Percentiles rank a stretch among this genome's conserved stretches.
Evolutionary conservation across 2,113 vertebrate genomes (phyloP).

Genomic region (Aptenodytes forsteri): DNA sequence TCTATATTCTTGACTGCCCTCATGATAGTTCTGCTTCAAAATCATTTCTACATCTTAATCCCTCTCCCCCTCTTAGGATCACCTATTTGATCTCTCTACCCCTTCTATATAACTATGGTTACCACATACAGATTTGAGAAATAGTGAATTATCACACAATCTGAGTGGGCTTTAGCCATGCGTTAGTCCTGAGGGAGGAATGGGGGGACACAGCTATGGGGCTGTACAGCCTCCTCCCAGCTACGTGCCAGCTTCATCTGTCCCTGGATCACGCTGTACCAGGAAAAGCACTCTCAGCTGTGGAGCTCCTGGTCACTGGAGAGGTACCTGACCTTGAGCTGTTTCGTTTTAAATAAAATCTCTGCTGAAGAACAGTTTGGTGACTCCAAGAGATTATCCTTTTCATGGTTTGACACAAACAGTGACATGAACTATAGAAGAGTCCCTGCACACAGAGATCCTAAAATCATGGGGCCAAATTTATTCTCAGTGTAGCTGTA

Average conservation of each 20-base stretch:
- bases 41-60: neutral
- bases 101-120: neutral
- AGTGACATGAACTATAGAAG: neutral
- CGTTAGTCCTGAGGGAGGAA: neutral
- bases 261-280: neutral
- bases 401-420: neutral
- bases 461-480: neutral
- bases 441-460: neutral
- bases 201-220: neutral
- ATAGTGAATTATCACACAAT: neutral
- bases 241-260: neutral
- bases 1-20: neutral
- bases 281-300: neutral
- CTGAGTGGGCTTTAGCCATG: neutral
- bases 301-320: neutral
- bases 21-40: neutral
- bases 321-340: neutral
- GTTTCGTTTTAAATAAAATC: neutral
- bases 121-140: neutral
- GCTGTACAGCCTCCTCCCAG: neutral
- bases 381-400: neutral
- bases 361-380: neutral
- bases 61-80: neutral
- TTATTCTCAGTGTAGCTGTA: neutral
- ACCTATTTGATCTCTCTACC: neutral